phyloP scores from a whole-genome alignment of 2,797 vertebrate genomes.

The Strix occidentalis region DNA sequence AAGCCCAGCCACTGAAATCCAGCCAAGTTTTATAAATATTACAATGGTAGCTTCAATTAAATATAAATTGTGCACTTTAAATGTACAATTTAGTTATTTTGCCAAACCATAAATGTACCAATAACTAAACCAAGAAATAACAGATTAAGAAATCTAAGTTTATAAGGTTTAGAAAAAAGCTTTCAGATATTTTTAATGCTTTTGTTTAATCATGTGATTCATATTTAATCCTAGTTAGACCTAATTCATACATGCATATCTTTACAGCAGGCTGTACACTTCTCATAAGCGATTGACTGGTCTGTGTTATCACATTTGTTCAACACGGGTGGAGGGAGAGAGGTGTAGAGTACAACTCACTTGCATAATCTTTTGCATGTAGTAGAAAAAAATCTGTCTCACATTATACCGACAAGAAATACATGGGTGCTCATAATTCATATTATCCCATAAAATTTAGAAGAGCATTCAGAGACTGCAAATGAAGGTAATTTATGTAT shows the following conservation, averaged over 20 bases:
- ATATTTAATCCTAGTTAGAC: not conserved
- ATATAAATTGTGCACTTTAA: conserved; percentile 46
- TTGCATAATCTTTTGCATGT: not conserved
- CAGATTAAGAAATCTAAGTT: not conserved
- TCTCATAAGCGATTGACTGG: not conserved
- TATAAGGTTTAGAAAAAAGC: not conserved
- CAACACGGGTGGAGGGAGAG: not conserved
- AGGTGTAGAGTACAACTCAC: not conserved
- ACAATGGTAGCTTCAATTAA: conserved; percentile 57
- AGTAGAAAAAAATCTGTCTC: conserved; percentile 2
- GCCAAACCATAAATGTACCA: conserved; percentile 16
- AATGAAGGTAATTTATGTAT: conserved; percentile 57
- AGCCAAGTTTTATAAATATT: conserved; percentile 59
- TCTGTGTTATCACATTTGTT: not conserved
- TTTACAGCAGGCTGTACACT: not conserved
- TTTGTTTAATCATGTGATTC: conserved; percentile 15
- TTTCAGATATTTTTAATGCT: not conserved
- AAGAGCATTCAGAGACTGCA: conserved; percentile 48
- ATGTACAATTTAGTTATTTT: conserved; percentile 12
- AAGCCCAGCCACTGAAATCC: conserved; percentile 43
- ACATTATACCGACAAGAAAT: conserved; percentile 27
- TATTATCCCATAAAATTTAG: conserved; percentile 52
- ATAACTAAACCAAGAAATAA: conserved; percentile 29
- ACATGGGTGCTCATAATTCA: conserved; percentile 35
- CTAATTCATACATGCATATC: not conserved